Conservation (phyloP, 2,888 invertebrate genomes). For the Spodoptera picta region DNA sequence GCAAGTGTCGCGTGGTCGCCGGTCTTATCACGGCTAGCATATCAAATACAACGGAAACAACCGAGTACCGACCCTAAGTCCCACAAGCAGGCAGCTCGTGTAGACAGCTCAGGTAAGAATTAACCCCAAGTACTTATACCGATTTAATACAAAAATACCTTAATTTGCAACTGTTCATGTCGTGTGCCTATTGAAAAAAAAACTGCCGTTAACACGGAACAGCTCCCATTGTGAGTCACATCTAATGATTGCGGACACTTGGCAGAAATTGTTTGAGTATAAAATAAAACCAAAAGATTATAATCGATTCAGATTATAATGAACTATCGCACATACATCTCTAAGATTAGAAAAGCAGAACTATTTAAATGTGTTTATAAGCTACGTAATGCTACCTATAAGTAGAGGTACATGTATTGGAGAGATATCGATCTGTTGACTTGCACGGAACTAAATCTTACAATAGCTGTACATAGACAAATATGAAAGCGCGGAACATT, state of each 20-base stretch:
- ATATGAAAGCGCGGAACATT: slow-evolving; percentile 82
- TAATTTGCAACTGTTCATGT: slow-evolving; percentile 29
- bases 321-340: slow-evolving; percentile 27
- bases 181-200: slow-evolving; percentile 10
- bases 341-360: slow-evolving; percentile 32
- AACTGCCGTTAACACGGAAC: slow-evolving; percentile 31
- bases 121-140: slow-evolving; percentile 18
- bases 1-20: slow-evolving; percentile 84
- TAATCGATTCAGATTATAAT: slow-evolving; percentile 35
- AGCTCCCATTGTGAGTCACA: slow-evolving; percentile 30
- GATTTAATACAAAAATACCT: slow-evolving; percentile 27
- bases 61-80: slow-evolving; percentile 70
- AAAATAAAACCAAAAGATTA: slow-evolving; percentile 11
- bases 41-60: slow-evolving; percentile 83
- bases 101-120: slow-evolving; percentile 49
- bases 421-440: slow-evolving; percentile 63
- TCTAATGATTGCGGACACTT: slow-evolving; percentile 16
- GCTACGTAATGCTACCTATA: slow-evolving; percentile 43
- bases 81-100: slow-evolving; percentile 53
- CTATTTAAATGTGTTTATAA: slow-evolving; percentile 40
- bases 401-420: slow-evolving; percentile 52
- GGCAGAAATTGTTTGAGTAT: slow-evolving; percentile 11
- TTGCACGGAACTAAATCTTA: slow-evolving; percentile 71
- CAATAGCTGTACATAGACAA: slow-evolving; percentile 77
- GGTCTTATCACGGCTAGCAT: slow-evolving; percentile 83